A percentile compares a stretch with the other conserved stretches of the same genome.
These are phyloP conservation scores for Microcaecilia unicolor DNA, from an alignment of 2,797 vertebrate genomes.

Conservation along the genomic window DNA sequence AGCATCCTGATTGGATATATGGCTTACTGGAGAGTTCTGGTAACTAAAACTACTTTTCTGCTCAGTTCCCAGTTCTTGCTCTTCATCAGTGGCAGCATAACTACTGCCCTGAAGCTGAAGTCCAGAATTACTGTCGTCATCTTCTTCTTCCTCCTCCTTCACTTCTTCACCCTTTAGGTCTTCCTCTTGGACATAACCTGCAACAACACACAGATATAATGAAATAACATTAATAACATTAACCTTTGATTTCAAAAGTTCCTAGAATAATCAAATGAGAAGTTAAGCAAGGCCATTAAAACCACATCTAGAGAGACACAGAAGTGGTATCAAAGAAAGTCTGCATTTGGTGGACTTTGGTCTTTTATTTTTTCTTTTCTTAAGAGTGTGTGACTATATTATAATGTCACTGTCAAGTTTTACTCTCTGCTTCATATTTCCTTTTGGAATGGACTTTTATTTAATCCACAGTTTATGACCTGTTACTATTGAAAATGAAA, in stretches of 20 bases:
- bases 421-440: not conserved
- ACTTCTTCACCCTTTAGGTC: conserved; percentile 65
- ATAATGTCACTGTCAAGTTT: not conserved
- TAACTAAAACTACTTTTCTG: conserved; percentile 87
- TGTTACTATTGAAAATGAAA: conserved; percentile 5
- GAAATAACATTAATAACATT: too few relatives aligned
- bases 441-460: not conserved
- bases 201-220: conserved; percentile 18
- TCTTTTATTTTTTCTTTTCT: too few relatives aligned
- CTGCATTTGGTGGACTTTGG: too few relatives aligned
- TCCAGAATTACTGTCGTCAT: conserved; percentile 69
- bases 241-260: too few relatives aligned
- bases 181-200: conserved; percentile 90
- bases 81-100: conserved; percentile 76
- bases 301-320: too few relatives aligned
- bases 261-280: conserved; percentile 24
- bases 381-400: too few relatives aligned
- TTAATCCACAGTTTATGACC: conserved; percentile 6
- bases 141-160: conserved; percentile 80
- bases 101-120: conserved; percentile 78
- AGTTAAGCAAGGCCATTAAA: too few relatives aligned
- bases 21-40: conserved; percentile 90
- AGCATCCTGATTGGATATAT: conserved; percentile 84
- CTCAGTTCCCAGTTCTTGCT: conserved; percentile 77
- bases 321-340: too few relatives aligned